Percentiles rank a stretch among this genome's conserved stretches.
These are phyloP conservation scores for Epistrophella euchroma DNA, from an alignment of 2,888 invertebrate genomes.

Conservation along the genomic window DNA sequence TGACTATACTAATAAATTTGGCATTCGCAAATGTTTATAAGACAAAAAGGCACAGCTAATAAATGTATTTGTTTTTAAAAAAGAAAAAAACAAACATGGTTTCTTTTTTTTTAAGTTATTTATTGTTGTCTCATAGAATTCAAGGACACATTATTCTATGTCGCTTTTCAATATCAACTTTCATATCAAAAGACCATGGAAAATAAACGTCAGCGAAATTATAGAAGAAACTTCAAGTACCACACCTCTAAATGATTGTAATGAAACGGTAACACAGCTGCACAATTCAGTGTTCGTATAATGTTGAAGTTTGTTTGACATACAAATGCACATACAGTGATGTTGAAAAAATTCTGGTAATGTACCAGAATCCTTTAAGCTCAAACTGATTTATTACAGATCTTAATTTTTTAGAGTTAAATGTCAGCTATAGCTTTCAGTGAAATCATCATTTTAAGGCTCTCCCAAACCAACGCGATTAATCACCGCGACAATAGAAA, in stretches of 20 bases:
- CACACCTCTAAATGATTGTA: constrained; percentile 35
- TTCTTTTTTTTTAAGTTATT: neutral
- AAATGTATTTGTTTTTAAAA: neutral
- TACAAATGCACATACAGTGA: neutral
- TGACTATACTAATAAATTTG: constrained; percentile 15
- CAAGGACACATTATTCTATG: constrained; percentile 19
- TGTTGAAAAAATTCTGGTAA: neutral
- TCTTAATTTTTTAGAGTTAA: too few species aligned
- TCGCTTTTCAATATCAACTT: constrained; percentile 26
- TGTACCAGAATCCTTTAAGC: too few species aligned
- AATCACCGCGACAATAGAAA: too few species aligned
- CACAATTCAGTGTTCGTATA: neutral
- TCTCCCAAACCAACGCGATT: too few species aligned
- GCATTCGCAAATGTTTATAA: neutral
- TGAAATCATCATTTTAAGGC: too few species aligned
- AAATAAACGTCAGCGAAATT: constrained; percentile 55
- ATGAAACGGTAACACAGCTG: neutral
- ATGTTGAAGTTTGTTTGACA: neutral
- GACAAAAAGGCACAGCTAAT: neutral
- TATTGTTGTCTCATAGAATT: constrained; percentile 7
- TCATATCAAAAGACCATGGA: constrained; percentile 40
- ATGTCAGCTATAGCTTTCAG: too few species aligned
- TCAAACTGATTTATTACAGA: too few species aligned
- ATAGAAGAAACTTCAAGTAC: constrained; percentile 38
- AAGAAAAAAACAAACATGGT: neutral